phyloP scores from a whole-genome alignment of 1,140 invertebrate genomes.

The Drosophila punjabiensis region DNA sequence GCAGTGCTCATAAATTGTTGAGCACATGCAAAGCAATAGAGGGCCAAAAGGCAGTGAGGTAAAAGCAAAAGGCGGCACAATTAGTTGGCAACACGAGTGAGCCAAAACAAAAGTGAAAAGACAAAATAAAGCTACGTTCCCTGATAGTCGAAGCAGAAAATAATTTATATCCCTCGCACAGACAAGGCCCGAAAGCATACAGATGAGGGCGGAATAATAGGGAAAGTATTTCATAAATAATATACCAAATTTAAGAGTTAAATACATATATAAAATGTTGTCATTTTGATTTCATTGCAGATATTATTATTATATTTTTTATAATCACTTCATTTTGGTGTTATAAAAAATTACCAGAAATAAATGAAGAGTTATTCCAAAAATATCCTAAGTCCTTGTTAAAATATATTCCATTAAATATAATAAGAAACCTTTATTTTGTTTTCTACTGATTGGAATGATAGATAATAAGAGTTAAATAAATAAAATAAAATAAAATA shows the following conservation, averaged over 20 bases:
- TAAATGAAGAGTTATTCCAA: not conserved
- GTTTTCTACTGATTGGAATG: too few species aligned
- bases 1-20: conserved; percentile 72
- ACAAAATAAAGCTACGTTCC: conserved; percentile 34
- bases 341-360: not conserved
- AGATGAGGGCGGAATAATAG: not conserved
- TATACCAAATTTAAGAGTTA: not conserved
- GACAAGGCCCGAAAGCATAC: conserved; percentile 34
- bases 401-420: too few species aligned
- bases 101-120: conserved; percentile 63
- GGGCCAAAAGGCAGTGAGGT: conserved; percentile 13
- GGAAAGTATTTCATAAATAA: not conserved
- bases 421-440: too few species aligned
- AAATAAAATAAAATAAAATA: too few species aligned
- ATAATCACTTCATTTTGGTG: too few species aligned
- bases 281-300: not conserved
- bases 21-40: conserved; percentile 50
- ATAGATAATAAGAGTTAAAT: too few species aligned
- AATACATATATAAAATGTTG: not conserved
- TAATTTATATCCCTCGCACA: conserved; percentile 57
- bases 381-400: not conserved
- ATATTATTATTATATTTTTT: not conserved
- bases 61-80: conserved; percentile 49
- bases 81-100: conserved; percentile 65
- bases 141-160: conserved; percentile 60